Base-by-base conservation (phyloP, 2,113 vertebrate species). In the Poicephalus gulielmi region DNA sequence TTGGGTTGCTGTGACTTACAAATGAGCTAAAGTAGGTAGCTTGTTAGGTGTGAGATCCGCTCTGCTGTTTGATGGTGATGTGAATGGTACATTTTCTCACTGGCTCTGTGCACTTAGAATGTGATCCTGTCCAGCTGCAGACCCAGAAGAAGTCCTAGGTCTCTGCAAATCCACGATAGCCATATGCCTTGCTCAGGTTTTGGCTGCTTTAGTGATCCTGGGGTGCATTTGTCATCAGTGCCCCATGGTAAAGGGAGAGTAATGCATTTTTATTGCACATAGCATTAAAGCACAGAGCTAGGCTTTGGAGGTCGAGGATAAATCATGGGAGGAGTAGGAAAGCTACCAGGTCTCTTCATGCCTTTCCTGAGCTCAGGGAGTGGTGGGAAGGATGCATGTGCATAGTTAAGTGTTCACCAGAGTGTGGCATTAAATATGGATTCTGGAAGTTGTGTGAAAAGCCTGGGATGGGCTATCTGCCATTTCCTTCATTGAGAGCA, bases 171-270 rank as follows among this genome's bases (percentile, higher is more conserved):
- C 41, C 41, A 4, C 1, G 0, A 4, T 3, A 50, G 22, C 43
- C 28, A 14, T 19, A 10, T 35, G 33, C 9, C 39, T 55, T 44
- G n/a, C 52, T 75, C 19, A 13, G 30, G 27, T 60, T 43, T 43
- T 62, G 74, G 18, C 75, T 88, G 20, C 62, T 93, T 44, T 85
- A 43, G 46, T 64, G 35, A 17, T 63, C 3, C 13, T 23, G 6
- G 17, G 33, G 17, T 64, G 49, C 75, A 52, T 41, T 78, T 37
- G 15, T 6, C 35, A 25, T 14, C 23, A 27, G 27, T 49, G 22
- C 24, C 27, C 35, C 3, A 0, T 4, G 1, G 46, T 18, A 25
- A n/a, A 57, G 50, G 13, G 49, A 31, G 17, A 46, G 22, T 0
- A 0, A 5, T n/a, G 63, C 1, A 1, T 20, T 55, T 90, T 66